Base-by-base conservation (phyloP, 2,888 invertebrate species). In the Sthenelais limicola region DNA sequence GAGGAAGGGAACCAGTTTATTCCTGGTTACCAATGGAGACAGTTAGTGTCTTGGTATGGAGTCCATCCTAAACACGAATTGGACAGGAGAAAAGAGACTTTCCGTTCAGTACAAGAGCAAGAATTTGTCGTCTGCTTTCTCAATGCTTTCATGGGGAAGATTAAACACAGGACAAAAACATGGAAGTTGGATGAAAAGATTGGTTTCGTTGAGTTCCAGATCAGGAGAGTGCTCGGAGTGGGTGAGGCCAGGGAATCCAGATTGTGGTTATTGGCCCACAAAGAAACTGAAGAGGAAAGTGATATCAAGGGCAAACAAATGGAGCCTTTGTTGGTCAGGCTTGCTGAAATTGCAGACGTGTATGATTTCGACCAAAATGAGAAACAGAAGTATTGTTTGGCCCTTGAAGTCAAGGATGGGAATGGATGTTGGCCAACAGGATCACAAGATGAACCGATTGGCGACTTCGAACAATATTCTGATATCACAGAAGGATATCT, bases 31-130 rank as follows among this genome's bases (percentile, higher is more conserved):
- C 74, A 78, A 43, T 82, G 81, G 82, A 77, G 72, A 26, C 73
- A 79, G 7, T 75, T 78, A 30, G 68, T 80, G 0, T 24, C 74
- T 28, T 81, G 81, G 81, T 81, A 78, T 73, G 81, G 82, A 0
- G 43, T 80, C 3, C 72, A 73, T 12, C 35, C 54, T 7, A 54
- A 52, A 0, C 78, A 79, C 51, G 68, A 74, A 26, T 74, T 80
- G 12, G 76, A 77, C 38, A 52, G 76, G 7, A 75, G 70, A 74
- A 71, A 68, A 70, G 73, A 4, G 73, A 76, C 28, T 76, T 75
- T 54, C n/a, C n/a, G 77, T n/a, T 43, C 12, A 18, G 43, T 18
- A 12, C 43, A 43, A 12, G 3, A 33, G 32, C 72, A 75, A 56
- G 68, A 71, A 21, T 78, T 77, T 68, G 78, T 77, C 62, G 66